These are phyloP conservation scores for Phenganax stokvisi DNA, from an alignment of 92 coral and sea anemone genomes.

Conservation along the genomic window DNA sequence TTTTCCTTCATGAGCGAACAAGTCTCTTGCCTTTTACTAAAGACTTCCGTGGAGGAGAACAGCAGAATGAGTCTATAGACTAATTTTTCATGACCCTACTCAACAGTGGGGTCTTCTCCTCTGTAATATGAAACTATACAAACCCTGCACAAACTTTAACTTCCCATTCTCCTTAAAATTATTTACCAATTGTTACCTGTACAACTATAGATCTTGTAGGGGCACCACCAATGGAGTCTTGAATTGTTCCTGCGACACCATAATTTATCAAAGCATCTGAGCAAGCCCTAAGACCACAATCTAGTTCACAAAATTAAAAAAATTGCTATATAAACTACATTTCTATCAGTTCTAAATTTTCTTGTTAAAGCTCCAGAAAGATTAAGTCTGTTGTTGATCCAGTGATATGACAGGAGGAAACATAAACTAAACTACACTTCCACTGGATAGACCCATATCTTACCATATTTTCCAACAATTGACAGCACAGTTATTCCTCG, in stretches of 20 bases:
- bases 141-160: not conserved
- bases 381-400: no score
- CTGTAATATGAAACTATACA: no score
- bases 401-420: no score
- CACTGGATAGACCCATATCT: not conserved
- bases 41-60: conserved; percentile 39
- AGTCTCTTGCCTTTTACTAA: conserved; percentile 34
- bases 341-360: not conserved
- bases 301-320: conserved; percentile 6
- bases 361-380: not conserved
- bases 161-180: not conserved
- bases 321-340: not conserved
- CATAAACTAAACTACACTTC: no score
- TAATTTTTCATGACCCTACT: not conserved
- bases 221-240: conserved; percentile 40
- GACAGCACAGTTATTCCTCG: conserved; percentile 32
- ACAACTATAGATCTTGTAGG: conserved; percentile 36
- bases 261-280: conserved; percentile 36
- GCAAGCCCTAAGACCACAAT: conserved; percentile 33
- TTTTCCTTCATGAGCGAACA: conserved; percentile 32
- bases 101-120: not conserved
- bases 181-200: conserved; percentile 7
- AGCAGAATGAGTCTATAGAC: no score
- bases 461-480: conserved; percentile 39
- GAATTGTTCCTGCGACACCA: conserved; percentile 38